Evolutionary conservation across 1,140 invertebrate genomes (phyloP).

Genomic region (Zaprionus lachaisei): DNA sequence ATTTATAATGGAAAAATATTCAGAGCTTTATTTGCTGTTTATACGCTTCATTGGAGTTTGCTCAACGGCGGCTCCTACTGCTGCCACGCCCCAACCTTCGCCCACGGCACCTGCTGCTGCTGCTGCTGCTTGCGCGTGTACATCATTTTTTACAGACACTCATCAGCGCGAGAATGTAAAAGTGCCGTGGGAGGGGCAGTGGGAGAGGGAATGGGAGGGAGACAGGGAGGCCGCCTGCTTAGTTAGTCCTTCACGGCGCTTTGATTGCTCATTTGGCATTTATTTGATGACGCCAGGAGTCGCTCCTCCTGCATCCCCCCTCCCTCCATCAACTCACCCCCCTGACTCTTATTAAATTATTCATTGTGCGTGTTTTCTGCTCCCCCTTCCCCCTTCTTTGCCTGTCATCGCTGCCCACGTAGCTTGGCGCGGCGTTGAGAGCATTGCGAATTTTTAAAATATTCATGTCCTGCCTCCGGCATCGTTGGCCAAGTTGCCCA

Average conservation of each 20-base stretch:
- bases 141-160: conserved; percentile 77
- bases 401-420: conserved; percentile 30
- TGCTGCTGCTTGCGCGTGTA: conserved; percentile 62
- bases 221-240: conserved; percentile 46
- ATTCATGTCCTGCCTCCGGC: conserved; percentile 77
- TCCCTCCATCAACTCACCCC: conserved; percentile 4
- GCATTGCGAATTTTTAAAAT: conserved; percentile 72
- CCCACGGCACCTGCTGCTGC: conserved; percentile 24
- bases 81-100: background rate
- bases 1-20: conserved; percentile 65
- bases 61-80: conserved; percentile 2
- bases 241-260: conserved; percentile 75
- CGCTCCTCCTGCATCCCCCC: conserved; percentile 12
- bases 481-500: conserved; percentile 54
- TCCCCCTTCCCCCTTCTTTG: conserved; percentile 2
- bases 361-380: conserved; percentile 57
- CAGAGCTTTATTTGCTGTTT: conserved; percentile 72
- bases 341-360: conserved; percentile 58
- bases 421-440: conserved; percentile 51
- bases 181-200: background rate
- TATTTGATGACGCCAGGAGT: conserved; percentile 72
- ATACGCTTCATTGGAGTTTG: conserved; percentile 64
- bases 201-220: background rate
- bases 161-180: conserved; percentile 48
- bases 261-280: conserved; percentile 82